Evolutionary conservation across 2,888 invertebrate species (phyloP), one percentile per base, ranked within the genome.

Genomic region (Perdita meconis): DNA sequence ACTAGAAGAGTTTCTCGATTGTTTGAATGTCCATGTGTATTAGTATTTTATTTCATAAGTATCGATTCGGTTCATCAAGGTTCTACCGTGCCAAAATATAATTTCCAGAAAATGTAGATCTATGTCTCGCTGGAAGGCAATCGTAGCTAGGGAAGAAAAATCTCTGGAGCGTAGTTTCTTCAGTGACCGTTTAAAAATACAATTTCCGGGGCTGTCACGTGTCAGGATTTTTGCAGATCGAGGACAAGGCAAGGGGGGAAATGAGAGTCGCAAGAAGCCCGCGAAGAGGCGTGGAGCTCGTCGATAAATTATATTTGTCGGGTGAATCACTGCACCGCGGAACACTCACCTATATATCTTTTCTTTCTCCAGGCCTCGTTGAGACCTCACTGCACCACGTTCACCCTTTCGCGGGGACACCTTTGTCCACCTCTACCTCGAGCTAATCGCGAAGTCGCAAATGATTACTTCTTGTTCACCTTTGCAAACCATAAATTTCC

Each of bases 251-350:
- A 3, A 16, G 22, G 19, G 34, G 50, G 12, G 8, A 26, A 30
- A 53, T 42, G 38, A 70, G 40, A 63, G 38, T 10, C 16, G 22
- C 36, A 56, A 71, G 66, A 67, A 71, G 61, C 57, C 68, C 24
- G 61, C 47, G 61, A 19, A 50, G 63, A 76, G 76, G 76, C 76
- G 71, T 71, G 71, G 61, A 72, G 42, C 76, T 44, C 57, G 63
- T 44, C 63, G 44, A 76, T 76, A 76, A 76, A 76, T 76, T 76
- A 76, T 63, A 61, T 76, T 76, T 76, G 75, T 76, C 71, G 75
- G 71, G 56, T 76, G 75, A 76, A 71, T 77, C 74, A 74, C 60
- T 69, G 73, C 74, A n/a, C 66, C 67, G 6, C 53, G 50, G 64
- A 60, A 51, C 64, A 61, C 68, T 74, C 74, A 68, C 64, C 68